Conservation (phyloP, 1,140 invertebrate species). For the Drosophila murphyi region DNA sequence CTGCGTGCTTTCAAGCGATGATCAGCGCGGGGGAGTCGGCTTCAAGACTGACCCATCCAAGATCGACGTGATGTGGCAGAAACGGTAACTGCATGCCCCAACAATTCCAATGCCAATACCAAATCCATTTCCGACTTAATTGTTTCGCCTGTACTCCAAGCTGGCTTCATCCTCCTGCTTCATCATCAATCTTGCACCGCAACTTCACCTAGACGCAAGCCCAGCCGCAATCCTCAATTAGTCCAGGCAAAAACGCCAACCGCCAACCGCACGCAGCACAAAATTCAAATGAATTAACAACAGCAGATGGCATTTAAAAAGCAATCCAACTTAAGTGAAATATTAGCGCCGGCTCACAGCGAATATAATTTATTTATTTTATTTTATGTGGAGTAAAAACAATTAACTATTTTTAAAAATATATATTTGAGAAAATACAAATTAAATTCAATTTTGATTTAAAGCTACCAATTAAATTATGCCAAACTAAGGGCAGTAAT, state of each 20-base stretch:
- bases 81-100: conserved; percentile 59
- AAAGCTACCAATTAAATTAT: too few relatives aligned
- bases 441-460: too few relatives aligned
- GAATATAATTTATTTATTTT: too few relatives aligned
- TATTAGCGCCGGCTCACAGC: too few relatives aligned
- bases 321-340: too few relatives aligned
- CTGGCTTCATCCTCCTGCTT: neutral
- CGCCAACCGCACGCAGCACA: conserved; percentile 7
- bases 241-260: conserved; percentile 3
- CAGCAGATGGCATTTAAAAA: conserved; percentile 2
- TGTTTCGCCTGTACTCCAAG: conserved; percentile 54
- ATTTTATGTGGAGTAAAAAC: too few relatives aligned
- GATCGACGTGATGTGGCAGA: conserved; percentile 33
- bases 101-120: conserved; percentile 31
- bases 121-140: conserved; percentile 55
- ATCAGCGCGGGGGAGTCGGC: conserved; percentile 26
- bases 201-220: conserved; percentile 19
- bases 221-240: conserved; percentile 8
- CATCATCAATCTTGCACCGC: conserved; percentile 41
- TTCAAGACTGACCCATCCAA: neutral
- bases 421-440: too few relatives aligned
- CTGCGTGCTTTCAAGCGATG: conserved; percentile 23
- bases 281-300: conserved; percentile 7
- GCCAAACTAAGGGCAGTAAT: too few relatives aligned
- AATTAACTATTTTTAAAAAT: too few relatives aligned